Evolutionary conservation across 2,113 vertebrate species (phyloP).

Genomic region (Ciconia maguari): DNA sequence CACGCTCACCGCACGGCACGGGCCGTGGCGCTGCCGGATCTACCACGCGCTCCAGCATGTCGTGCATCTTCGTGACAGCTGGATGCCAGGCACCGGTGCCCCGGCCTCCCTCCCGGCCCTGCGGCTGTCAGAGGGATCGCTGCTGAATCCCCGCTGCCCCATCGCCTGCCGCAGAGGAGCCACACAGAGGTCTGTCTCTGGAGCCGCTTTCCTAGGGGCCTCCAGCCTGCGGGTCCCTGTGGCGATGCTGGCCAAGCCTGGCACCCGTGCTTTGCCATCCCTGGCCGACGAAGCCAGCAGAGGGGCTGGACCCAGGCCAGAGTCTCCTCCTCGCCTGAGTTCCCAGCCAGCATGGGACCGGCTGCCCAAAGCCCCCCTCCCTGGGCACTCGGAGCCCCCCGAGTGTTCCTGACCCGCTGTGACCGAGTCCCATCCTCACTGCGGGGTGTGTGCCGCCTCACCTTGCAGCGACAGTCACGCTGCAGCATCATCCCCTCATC

Average conservation of each 20-base stretch:
- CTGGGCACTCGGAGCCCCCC: not conserved
- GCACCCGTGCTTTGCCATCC: not conserved
- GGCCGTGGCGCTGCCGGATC: not conserved
- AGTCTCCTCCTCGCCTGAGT: no score
- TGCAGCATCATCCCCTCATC: not conserved
- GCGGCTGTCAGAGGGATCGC: no score
- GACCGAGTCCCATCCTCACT: not conserved
- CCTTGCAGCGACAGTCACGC: not conserved
- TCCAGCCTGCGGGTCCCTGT: not conserved
- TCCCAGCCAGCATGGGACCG: no score
- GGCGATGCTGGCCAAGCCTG: not conserved
- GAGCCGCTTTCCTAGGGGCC: not conserved
- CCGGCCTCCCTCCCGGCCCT: not conserved
- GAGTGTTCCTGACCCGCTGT: no score
- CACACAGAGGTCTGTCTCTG: no score
- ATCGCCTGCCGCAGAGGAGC: not conserved
- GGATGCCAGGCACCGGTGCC: not conserved
- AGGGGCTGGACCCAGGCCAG: not conserved
- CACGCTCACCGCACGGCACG: not conserved
- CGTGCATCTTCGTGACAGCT: not conserved
- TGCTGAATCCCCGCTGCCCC: not conserved
- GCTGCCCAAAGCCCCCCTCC: not conserved
- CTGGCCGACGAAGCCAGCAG: not conserved
- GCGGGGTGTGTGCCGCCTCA: not conserved
- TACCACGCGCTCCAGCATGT: not conserved